Percentiles rank a stretch among this genome's conserved stretches.
Evolutionary conservation across 2,797 vertebrate genomes (phyloP).

Genomic region (Intellagama lesueurii): DNA sequence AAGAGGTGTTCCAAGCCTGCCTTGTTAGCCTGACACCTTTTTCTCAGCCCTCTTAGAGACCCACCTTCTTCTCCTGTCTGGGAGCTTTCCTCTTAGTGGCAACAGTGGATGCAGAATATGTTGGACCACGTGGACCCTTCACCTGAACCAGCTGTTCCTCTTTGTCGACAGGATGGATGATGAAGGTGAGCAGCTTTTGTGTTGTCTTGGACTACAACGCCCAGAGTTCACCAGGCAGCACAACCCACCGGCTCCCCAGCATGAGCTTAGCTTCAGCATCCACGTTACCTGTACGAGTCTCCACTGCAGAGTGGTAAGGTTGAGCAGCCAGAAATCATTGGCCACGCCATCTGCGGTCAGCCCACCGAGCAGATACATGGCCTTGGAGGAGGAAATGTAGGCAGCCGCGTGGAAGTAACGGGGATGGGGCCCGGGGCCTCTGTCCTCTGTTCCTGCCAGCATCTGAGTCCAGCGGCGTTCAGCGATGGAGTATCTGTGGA

Average conservation of each 20-base stretch:
- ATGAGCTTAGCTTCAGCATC: no score
- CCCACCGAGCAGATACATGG: slow-evolving; percentile 91
- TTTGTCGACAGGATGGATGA: neutral
- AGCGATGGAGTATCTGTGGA: slow-evolving; percentile 84
- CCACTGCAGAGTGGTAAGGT: slow-evolving; percentile 91
- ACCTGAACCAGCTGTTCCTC: no score
- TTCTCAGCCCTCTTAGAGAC: no score
- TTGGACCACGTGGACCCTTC: no score
- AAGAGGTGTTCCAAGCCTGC: neutral
- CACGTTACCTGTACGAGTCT: slow-evolving; percentile 84
- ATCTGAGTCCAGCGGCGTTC: slow-evolving; percentile 92
- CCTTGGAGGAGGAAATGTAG: slow-evolving; percentile 78
- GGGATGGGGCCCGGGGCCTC: slow-evolving; percentile 82
- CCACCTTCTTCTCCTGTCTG: neutral
- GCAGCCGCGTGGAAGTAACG: slow-evolving; percentile 90
- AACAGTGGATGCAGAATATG: no score
- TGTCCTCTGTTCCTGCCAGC: slow-evolving; percentile 87
- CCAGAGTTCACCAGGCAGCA: neutral
- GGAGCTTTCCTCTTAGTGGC: no score
- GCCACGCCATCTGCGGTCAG: slow-evolving; percentile 83
- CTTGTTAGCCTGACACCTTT: neutral
- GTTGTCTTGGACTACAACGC: neutral
- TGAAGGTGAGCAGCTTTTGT: neutral
- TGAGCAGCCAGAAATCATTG: slow-evolving; percentile 90
- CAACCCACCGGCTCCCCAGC: neutral